A percentile compares a stretch with the other conserved stretches of the same genome.
Evolutionary conservation across 2,113 vertebrate genomes (phyloP).

Genomic region (Clarias batrachus): DNA sequence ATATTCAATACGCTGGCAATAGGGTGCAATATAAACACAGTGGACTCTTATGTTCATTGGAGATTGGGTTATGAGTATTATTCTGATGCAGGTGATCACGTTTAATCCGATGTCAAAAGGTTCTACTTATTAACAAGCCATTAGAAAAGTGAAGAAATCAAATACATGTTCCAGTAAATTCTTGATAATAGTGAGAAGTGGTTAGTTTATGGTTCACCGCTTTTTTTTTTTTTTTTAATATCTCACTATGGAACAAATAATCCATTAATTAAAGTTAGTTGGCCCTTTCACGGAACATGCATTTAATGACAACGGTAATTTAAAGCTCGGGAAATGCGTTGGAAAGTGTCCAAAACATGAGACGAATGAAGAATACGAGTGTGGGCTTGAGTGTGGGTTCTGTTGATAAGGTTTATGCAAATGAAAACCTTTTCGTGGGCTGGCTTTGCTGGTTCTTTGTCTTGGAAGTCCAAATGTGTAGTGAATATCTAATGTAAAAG

Average conservation of each 20-base stretch:
- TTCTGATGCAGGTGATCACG: neutral
- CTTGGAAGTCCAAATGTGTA: neutral
- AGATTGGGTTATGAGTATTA: neutral
- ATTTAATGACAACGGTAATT: neutral
- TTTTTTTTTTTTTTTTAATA: neutral
- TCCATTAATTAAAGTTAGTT: neutral
- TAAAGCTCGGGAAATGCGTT: neutral
- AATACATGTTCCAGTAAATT: neutral
- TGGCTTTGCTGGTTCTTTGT: neutral
- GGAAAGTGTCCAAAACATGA: neutral
- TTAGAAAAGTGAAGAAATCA: neutral
- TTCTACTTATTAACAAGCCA: neutral
- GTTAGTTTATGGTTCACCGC: neutral
- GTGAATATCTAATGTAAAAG: slow-evolving; percentile 1
- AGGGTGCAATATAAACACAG: neutral
- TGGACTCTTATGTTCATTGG: neutral
- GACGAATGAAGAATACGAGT: neutral
- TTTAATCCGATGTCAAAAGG: neutral
- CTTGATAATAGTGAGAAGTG: neutral
- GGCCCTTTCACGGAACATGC: neutral
- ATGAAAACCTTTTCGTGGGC: neutral
- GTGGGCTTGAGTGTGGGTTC: neutral
- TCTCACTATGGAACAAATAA: neutral
- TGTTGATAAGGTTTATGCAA: slow-evolving; percentile 14
- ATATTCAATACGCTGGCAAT: neutral